Conservation (phyloP, 2,113 vertebrate genomes). For the Bagarius yarrelli region DNA sequence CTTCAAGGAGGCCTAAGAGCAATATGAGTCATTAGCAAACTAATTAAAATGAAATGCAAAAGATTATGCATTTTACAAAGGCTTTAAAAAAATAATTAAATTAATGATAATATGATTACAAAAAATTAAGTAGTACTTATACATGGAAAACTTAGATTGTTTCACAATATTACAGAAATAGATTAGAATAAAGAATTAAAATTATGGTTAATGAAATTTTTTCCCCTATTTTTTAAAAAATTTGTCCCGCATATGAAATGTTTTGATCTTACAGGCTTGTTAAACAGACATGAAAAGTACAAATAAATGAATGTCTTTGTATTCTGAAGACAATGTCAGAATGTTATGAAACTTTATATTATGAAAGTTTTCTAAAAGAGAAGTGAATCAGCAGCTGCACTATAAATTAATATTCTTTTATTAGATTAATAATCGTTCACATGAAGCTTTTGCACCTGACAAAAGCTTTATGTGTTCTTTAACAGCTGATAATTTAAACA, state of each 20-base stretch:
- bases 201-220: no score
- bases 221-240: not conserved
- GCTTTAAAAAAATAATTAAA: not conserved
- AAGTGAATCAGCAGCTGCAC: not conserved
- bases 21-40: not conserved
- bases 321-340: not conserved
- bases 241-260: not conserved
- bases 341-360: not conserved
- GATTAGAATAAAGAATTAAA: no score
- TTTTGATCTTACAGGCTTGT: not conserved
- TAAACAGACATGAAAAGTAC: not conserved
- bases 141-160: no score
- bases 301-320: no score
- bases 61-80: not conserved
- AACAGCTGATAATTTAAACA: not conserved
- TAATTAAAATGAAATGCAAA: not conserved
- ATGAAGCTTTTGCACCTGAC: no score
- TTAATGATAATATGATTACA: not conserved
- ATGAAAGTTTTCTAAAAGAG: not conserved
- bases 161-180: no score
- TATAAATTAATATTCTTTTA: not conserved
- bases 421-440: not conserved
- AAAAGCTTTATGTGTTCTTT: no score
- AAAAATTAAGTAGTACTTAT: not conserved
- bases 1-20: conserved; percentile 80